These are phyloP conservation scores for Drosophila eugracilis DNA, from an alignment of 1,140 invertebrate species.

Conservation along the genomic window DNA sequence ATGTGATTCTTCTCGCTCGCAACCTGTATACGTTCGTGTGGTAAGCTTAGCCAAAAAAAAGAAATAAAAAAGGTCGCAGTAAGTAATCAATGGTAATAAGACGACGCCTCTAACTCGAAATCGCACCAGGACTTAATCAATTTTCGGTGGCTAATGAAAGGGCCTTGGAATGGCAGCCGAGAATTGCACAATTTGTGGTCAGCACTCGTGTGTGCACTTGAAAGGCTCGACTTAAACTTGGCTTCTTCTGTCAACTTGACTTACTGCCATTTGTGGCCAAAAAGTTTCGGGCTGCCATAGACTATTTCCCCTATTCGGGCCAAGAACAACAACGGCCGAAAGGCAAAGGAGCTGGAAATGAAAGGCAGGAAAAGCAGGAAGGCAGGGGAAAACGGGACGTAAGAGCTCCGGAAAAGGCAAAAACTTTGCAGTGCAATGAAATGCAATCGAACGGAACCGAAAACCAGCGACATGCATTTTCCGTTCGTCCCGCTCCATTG, in stretches of 20 bases:
- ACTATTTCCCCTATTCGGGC: slow-evolving; percentile 37
- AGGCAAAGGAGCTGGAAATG: slow-evolving; percentile 20
- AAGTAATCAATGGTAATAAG: slow-evolving; percentile 59
- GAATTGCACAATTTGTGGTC: slow-evolving; percentile 41
- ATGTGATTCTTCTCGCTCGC: slow-evolving; percentile 81
- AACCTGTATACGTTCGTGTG: slow-evolving; percentile 74
- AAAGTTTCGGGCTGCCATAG: slow-evolving; percentile 61
- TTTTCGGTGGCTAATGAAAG: slow-evolving; percentile 35
- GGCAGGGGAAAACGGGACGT: slow-evolving; percentile 7
- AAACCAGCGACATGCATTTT: slow-evolving; percentile 34
- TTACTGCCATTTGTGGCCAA: slow-evolving; percentile 61
- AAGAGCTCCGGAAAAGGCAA: slow-evolving; percentile 48
- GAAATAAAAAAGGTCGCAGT: slow-evolving; percentile 34
- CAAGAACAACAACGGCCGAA: slow-evolving; percentile 40
- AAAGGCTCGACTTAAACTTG: slow-evolving; percentile 35
- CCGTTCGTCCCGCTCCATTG: neutral
- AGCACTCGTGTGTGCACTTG: slow-evolving; percentile 44
- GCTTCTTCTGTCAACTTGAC: slow-evolving; percentile 58
- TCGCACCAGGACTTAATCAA: slow-evolving; percentile 33
- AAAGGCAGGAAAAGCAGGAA: too few species aligned
- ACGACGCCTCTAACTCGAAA: slow-evolving; percentile 19
- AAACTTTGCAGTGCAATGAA: slow-evolving; percentile 60
- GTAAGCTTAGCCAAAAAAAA: slow-evolving; percentile 55
- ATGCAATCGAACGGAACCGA: slow-evolving; percentile 75
- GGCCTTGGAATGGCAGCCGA: slow-evolving; percentile 29